phyloP scores from a whole-genome alignment of 2,113 vertebrate genomes.

The Scomber colias region DNA sequence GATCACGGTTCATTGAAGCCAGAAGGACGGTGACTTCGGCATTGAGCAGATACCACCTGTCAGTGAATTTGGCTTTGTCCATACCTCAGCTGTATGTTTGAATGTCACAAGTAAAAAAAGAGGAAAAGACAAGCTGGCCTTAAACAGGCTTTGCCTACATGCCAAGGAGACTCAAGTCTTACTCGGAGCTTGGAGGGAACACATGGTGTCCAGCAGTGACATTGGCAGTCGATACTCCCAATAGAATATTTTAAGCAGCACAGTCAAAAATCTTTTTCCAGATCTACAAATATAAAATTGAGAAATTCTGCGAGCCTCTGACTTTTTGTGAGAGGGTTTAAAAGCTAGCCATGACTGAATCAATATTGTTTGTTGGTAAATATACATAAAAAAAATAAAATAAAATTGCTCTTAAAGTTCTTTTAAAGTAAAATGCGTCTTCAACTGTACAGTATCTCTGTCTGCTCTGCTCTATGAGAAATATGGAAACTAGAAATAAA shows the following conservation, averaged over 20 bases:
- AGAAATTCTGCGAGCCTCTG: background rate
- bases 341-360: background rate
- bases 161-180: background rate
- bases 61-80: conserved; percentile 34
- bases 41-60: conserved; percentile 38
- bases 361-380: background rate
- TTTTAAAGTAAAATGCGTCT: conserved; percentile 10
- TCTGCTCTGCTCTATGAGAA: conserved; percentile 1
- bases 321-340: background rate
- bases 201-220: conserved; percentile 7
- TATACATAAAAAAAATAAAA: background rate
- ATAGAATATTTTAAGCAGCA: background rate
- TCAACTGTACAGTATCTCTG: background rate
- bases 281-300: conserved; percentile 17
- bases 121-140: background rate
- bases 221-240: conserved; percentile 17
- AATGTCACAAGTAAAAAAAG: background rate
- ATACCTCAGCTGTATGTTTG: conserved; percentile 5
- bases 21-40: conserved; percentile 37
- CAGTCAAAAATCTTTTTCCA: conserved; percentile 1
- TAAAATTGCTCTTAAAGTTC: background rate
- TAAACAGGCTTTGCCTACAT: background rate
- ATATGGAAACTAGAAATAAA: conserved; percentile 18
- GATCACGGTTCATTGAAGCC: conserved; percentile 3
- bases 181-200: background rate